A percentile compares a stretch with the other conserved stretches of the same genome.
phyloP scores from a whole-genome alignment of 2,888 invertebrate genomes.

The Cheilosia impressa region DNA sequence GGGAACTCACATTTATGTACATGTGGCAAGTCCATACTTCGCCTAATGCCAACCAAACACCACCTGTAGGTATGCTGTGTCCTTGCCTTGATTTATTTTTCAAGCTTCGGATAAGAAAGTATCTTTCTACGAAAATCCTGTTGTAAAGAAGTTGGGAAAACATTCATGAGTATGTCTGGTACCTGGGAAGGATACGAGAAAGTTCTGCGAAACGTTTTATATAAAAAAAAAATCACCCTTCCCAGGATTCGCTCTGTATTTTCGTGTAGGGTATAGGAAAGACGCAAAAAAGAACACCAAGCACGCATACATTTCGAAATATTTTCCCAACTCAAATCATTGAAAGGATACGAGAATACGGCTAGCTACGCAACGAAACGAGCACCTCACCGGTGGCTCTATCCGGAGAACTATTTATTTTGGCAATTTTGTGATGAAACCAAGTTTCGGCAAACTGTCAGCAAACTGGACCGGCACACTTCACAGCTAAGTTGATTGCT shows the following conservation, averaged over 20 bases:
- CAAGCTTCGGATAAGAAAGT: conserved; percentile 13
- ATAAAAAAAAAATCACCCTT: background rate
- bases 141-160: conserved; percentile 22
- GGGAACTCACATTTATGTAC: conserved; percentile 12
- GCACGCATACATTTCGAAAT: no score
- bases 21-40: conserved; percentile 33
- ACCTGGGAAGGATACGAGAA: conserved; percentile 1
- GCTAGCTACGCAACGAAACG: no score
- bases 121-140: conserved; percentile 28
- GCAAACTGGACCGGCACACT: conserved; percentile 9
- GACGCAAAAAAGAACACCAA: background rate
- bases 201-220: conserved; percentile 23
- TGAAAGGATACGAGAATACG: no score
- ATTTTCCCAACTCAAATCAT: no score
- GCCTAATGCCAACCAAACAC: conserved; percentile 20
- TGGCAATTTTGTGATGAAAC: conserved; percentile 1
- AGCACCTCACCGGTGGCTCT: no score
- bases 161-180: conserved; percentile 7
- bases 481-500: conserved; percentile 20
- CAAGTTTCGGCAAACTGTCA: conserved; percentile 2
- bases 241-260: conserved; percentile 16
- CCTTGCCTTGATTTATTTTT: conserved; percentile 52
- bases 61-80: conserved; percentile 12
- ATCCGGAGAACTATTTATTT: no score
- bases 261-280: background rate